Base-by-base conservation (phyloP, 2,113 vertebrate genomes). In the Psilopsiagon aymara region DNA sequence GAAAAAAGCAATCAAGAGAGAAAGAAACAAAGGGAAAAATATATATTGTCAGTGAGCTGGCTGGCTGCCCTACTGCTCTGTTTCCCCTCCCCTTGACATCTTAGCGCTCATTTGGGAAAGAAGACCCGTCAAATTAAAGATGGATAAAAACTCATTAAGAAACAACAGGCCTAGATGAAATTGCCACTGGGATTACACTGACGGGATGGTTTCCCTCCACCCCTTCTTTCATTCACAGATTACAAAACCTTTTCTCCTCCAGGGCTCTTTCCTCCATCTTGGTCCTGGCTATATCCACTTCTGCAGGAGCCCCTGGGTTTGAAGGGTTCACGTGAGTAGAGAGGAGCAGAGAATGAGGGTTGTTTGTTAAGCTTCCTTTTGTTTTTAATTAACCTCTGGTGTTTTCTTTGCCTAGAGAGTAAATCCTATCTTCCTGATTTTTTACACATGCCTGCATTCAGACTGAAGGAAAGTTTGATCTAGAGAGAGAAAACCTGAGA, bases 361-460 rank as follows among this genome's bases (percentile, higher is more conserved):
- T 92, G 53, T 55, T 95, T 93, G 39, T 64, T 94, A 84, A 75
- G 47, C 69, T 96, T 92, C 67, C 70, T 95, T 95, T 97, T 97
- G 80, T 93, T 96, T 93, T 94, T 97, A 97, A 97, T 97, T 97
- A 97, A 97, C 94, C 96, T 96, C 95, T 15, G 7, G 91, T 94
- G 89, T 95, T 94, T 94, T 93, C 81, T 93, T 92, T 93, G 92
- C 70, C 87, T 83, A 68, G 88, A 90, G 90, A 96, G 10, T 69
- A 93, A 94, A 93, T 88, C 68, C 77, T 93, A 88, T 90, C 92
- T 90, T 86, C 76, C 73, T 1, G 8, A 52, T 27, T 70, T 94
- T 97, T 93, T 59, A 86, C 85, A 94, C 88, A 68, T 90, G 79
- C 82, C 16, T 96, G 88, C 80, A 78, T 93, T 88, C 44, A 83